Evolutionary conservation across 2,113 vertebrate species (phyloP).

Genomic region (Mustela nigripes): DNA sequence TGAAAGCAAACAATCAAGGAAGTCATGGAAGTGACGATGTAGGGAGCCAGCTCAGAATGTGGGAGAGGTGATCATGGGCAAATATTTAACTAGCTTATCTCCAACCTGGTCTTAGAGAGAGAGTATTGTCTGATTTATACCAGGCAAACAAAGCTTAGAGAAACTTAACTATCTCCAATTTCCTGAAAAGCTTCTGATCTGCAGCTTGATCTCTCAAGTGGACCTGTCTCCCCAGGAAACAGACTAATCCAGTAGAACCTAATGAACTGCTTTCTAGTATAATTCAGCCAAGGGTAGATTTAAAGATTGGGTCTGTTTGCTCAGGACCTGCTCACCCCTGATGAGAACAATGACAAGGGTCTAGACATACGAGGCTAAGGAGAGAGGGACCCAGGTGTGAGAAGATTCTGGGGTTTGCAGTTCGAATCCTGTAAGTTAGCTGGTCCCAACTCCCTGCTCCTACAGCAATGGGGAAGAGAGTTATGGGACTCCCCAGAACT

Average conservation of each 20-base stretch:
- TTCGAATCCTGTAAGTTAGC: background rate
- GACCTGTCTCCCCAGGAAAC: background rate
- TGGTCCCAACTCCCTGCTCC: background rate
- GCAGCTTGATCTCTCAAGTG: background rate
- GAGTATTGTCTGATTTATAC: background rate
- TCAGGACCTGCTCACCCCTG: background rate
- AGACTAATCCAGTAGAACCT: background rate
- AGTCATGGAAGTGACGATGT: background rate
- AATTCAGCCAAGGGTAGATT: background rate
- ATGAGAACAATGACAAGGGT: background rate
- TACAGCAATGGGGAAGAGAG: background rate
- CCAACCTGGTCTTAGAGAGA: slow-evolving; percentile 6
- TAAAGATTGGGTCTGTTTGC: background rate
- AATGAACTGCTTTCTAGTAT: slow-evolving; percentile 1
- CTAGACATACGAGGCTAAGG: background rate
- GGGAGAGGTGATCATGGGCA: background rate
- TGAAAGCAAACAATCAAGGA: background rate
- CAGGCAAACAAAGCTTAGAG: background rate
- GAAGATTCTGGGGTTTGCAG: background rate
- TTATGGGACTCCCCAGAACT: background rate
- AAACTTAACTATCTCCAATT: background rate
- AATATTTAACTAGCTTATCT: background rate
- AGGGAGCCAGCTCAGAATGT: slow-evolving; percentile 24
- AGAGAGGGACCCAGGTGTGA: background rate
- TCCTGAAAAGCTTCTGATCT: background rate